Evolutionary conservation across 2,888 invertebrate genomes (phyloP), one percentile per base, ranked within the genome.

Genomic region (Sinhomidia bicolor): DNA sequence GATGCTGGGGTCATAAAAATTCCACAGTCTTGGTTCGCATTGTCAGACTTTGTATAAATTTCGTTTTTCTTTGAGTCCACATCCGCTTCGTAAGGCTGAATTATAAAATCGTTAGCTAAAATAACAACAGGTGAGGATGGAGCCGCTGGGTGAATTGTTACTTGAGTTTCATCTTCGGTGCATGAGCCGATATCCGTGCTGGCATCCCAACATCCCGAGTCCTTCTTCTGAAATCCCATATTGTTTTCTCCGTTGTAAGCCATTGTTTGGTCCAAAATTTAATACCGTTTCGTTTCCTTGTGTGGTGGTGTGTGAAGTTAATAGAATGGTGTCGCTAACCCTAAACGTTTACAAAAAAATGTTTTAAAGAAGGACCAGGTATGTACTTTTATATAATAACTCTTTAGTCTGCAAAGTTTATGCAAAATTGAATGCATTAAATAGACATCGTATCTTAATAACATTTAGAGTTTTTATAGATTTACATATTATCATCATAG

Each of bases 1-100:
- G 90, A 90, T 54, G 78, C 57, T 14, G 85, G 65, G 6, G 90
- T 90, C 89, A 90, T 89, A 41, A 90, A 90, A 44, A 90, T 87
- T 0, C 88, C 86, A 47, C 74, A 68, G 62, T 83, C 83, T 62
- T 71, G 36, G 36, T 81, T 76, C 17, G 29, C n/a, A n/a, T n/a
- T 23, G 10, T 82, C 76, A 71, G 81, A 57, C 78, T 88, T 88
- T 41, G 6, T 36, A 65, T 82, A 82, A 54, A 51, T 74, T 68
- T 88, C 78, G 79, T 83, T 88, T 41, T 76, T 82, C 14, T 78
- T 83, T 0, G n/a, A 17, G 17, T 88, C 88, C 29, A 88, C 74
- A 26, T 88, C 88, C 88, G 83, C 65, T 71, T 88, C 88, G 14
- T 88, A 88, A 23, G 88, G 88, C 68, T 88, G 83, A 78, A 88